These are phyloP conservation scores for Palythoa grandiflora DNA, from an alignment of 92 coral and sea anemone species.

Conservation along the genomic window DNA sequence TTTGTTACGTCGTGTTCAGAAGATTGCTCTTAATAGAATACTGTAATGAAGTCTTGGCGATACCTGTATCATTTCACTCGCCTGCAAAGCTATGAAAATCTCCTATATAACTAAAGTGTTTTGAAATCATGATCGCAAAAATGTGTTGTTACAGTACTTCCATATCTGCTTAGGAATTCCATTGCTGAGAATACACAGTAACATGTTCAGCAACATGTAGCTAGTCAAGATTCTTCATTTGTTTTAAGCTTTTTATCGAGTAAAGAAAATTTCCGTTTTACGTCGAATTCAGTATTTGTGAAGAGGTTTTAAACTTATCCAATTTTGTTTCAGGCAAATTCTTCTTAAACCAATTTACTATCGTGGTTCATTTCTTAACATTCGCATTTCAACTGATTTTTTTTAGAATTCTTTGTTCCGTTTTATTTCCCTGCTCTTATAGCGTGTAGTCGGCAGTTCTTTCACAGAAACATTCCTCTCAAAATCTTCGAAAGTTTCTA, in stretches of 20 bases:
- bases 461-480: background rate
- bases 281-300: background rate
- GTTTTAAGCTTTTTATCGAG: background rate
- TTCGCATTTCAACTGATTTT: background rate
- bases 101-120: background rate
- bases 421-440: background rate
- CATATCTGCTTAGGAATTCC: constrained; percentile 8
- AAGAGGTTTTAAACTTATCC: background rate
- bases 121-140: background rate
- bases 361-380: background rate
- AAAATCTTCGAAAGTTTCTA: background rate
- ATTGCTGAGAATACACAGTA: background rate
- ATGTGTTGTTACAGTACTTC: background rate
- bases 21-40: constrained; percentile 1
- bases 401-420: background rate
- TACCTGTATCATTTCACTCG: constrained; percentile 28
- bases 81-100: constrained; percentile 21
- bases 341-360: background rate
- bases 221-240: background rate
- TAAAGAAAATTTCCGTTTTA: background rate
- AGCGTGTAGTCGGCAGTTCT: background rate
- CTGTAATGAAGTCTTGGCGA: constrained; percentile 12
- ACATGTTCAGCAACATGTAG: background rate
- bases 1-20: constrained; percentile 22
- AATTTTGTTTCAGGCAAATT: constrained; percentile 3